Evolutionary conservation across 2,797 vertebrate genomes (phyloP).

Genomic region (Sus cebifrons): DNA sequence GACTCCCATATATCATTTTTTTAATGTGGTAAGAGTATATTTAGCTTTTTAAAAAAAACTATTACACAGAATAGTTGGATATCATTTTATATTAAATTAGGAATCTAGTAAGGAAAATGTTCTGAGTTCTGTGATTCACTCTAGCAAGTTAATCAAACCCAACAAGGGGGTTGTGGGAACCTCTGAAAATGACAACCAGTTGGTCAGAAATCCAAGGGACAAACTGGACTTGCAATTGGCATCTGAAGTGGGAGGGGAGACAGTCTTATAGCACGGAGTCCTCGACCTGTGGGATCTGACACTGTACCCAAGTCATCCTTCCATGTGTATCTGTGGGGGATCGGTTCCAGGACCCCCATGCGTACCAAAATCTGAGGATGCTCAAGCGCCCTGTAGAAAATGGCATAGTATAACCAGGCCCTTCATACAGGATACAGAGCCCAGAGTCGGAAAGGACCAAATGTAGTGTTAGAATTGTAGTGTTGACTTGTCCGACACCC

Average conservation of each 20-base stretch:
- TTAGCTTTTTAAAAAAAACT: too few relatives aligned
- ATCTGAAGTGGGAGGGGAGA: background rate
- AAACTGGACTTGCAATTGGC: background rate
- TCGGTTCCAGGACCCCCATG: background rate
- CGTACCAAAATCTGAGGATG: background rate
- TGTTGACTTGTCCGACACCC: background rate
- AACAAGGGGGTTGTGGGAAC: background rate
- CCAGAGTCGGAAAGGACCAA: background rate
- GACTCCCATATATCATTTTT: too few relatives aligned
- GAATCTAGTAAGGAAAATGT: background rate
- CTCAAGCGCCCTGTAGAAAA: background rate
- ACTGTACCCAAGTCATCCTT: background rate
- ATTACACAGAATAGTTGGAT: too few relatives aligned
- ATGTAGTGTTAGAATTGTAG: background rate
- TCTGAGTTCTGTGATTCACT: background rate
- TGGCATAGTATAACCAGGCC: background rate
- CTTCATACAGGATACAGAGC: background rate
- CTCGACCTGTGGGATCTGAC: background rate
- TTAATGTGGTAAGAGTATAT: too few relatives aligned
- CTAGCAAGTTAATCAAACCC: background rate
- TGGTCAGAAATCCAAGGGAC: background rate
- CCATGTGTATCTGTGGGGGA: background rate
- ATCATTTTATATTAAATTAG: background rate
- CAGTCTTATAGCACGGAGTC: background rate
- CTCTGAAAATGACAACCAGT: background rate